Conservation (phyloP, 2,888 invertebrate genomes). For the Calliopum simillimum region DNA sequence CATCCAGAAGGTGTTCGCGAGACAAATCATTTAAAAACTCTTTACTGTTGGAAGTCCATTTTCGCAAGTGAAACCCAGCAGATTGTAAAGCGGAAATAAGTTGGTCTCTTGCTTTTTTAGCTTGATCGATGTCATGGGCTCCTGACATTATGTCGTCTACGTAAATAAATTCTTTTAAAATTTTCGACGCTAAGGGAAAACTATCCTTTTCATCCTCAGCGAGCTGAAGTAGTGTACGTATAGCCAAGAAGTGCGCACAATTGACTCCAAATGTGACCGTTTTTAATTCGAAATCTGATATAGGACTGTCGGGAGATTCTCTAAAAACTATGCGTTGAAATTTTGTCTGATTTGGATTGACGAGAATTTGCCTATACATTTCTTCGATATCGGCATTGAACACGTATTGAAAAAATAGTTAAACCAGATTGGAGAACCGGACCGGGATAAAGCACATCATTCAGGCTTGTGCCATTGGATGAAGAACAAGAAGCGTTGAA, state of each 20-base stretch:
- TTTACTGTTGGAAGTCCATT: no score
- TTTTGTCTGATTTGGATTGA: slow-evolving; percentile 28
- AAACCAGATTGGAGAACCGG: slow-evolving; percentile 41
- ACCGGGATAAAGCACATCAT: no score
- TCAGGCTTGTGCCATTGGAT: slow-evolving; percentile 27
- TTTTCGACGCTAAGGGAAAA: slow-evolving; percentile 24
- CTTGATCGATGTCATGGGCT: slow-evolving; percentile 22
- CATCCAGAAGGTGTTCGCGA: neutral
- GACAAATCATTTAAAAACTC: neutral
- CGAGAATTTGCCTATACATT: slow-evolving; percentile 42
- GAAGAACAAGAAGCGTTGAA: slow-evolving; percentile 44
- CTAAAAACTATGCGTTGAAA: slow-evolving; percentile 42
- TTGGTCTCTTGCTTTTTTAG: slow-evolving; percentile 17
- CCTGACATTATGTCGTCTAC: slow-evolving; percentile 32
- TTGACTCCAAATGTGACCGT: slow-evolving; percentile 45
- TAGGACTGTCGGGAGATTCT: neutral
- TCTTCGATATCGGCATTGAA: slow-evolving; percentile 45
- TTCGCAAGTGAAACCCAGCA: slow-evolving; percentile 35
- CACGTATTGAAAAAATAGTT: slow-evolving; percentile 33
- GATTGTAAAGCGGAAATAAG: slow-evolving; percentile 19
- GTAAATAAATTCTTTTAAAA: no score
- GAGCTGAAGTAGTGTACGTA: slow-evolving; percentile 36
- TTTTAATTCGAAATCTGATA: slow-evolving; percentile 37
- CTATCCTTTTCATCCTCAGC: slow-evolving; percentile 27
- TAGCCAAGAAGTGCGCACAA: slow-evolving; percentile 42